A percentile compares a stretch with the other conserved stretches of the same genome.
phyloP scores from a whole-genome alignment of 30 jellyfish, hydroid and myxozoan genomes.

The Hydra vulgaris region DNA sequence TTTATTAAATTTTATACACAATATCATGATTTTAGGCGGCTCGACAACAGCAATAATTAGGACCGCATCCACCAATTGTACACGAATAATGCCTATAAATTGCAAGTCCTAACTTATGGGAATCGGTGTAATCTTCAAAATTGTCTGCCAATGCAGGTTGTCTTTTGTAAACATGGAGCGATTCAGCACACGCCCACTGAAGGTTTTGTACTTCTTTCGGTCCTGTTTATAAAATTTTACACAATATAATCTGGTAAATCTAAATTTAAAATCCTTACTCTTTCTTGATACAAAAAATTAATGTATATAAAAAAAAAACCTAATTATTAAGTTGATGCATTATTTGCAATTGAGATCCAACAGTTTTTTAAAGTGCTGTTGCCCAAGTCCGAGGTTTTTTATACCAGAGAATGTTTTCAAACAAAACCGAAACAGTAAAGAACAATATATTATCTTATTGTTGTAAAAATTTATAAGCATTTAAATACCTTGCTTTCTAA shows the following conservation, averaged over 20 bases:
- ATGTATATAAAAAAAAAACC: neutral
- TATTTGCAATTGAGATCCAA: no score
- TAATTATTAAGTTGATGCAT: neutral
- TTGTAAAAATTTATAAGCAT: neutral
- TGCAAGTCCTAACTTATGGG: conserved; percentile 95
- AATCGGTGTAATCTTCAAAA: conserved; percentile 93
- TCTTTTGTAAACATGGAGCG: conserved; percentile 94
- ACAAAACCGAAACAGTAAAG: no score
- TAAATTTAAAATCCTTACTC: neutral
- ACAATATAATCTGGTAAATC: neutral
- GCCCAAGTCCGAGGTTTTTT: no score
- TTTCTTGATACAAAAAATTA: neutral
- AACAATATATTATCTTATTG: no score
- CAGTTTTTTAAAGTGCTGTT: no score
- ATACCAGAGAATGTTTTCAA: no score
- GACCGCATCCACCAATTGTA: conserved; percentile 99
- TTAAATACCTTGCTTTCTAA: conserved; percentile 78
- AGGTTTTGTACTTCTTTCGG: conserved; percentile 88
- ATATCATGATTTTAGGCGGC: conserved; percentile 55
- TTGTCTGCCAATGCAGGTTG: conserved; percentile 98
- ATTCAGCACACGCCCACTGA: conserved; percentile 94
- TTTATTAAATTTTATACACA: neutral
- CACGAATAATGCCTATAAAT: conserved; percentile 96
- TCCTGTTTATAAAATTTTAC: conserved; percentile 29
- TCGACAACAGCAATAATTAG: conserved; percentile 95